These are phyloP conservation scores for Neodon shergylaensis DNA, from an alignment of 2,113 vertebrate species.

Conservation along the genomic window DNA sequence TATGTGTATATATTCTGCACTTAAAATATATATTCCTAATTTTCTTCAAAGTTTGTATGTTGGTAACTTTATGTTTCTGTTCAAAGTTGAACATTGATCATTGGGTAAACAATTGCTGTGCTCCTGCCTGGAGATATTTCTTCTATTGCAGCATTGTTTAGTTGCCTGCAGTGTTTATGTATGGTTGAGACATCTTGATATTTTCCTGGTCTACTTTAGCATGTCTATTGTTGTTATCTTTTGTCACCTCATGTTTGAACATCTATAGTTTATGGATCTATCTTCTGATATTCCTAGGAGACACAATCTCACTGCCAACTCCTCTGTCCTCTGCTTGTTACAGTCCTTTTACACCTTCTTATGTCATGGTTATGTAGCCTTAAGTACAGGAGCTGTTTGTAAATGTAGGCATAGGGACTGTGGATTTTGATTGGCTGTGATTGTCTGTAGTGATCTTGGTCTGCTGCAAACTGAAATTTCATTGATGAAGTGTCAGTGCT, in stretches of 20 bases:
- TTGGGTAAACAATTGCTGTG: background rate
- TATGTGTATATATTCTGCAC: too few species aligned
- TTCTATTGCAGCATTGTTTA: background rate
- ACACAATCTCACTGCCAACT: background rate
- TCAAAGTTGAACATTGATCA: background rate
- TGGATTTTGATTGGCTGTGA: background rate
- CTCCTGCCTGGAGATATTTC: background rate
- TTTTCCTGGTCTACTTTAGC: background rate
- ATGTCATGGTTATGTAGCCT: background rate
- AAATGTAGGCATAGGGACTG: background rate
- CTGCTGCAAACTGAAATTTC: background rate
- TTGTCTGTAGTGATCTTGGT: background rate
- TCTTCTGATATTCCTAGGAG: background rate
- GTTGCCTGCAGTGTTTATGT: background rate
- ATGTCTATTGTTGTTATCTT: background rate
- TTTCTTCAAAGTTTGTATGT: background rate
- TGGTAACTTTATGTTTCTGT: background rate
- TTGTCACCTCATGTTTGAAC: background rate
- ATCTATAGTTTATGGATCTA: background rate
- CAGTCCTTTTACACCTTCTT: background rate
- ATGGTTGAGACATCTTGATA: background rate
- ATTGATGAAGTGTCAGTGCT: background rate
- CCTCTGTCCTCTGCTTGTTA: fast-evolving
- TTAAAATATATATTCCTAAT: background rate
- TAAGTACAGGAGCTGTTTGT: background rate